These are phyloP conservation scores for Sapajus apella DNA, from an alignment of 2,113 vertebrate genomes.

Conservation along the genomic window DNA sequence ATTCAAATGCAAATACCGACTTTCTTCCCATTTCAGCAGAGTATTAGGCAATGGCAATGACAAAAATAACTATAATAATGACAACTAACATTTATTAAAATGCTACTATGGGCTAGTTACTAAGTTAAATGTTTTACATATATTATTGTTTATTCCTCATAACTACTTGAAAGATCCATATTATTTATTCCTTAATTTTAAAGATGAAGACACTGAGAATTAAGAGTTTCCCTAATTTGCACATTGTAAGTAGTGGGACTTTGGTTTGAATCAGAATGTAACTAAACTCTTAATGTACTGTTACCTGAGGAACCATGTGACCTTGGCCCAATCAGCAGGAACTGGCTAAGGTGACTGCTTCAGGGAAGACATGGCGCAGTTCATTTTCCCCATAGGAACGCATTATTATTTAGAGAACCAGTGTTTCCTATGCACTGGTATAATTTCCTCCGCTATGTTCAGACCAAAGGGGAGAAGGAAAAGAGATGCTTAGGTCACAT, in stretches of 20 bases:
- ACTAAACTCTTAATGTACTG: not conserved
- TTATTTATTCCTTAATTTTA: constrained; percentile 23
- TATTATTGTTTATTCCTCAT: constrained; percentile 36
- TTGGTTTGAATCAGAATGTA: constrained; percentile 23
- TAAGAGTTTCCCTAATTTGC: constrained; percentile 11
- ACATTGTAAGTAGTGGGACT: not conserved
- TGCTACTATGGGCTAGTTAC: constrained; percentile 12
- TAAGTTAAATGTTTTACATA: not conserved
- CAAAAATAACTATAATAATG: not conserved
- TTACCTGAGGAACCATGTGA: not conserved
- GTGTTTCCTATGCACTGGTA: not conserved
- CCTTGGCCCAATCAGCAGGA: not conserved
- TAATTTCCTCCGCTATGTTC: not conserved
- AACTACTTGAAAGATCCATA: constrained; percentile 28
- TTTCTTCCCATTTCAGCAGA: not conserved
- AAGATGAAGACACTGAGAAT: not conserved
- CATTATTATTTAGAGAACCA: not conserved
- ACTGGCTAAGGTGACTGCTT: not conserved
- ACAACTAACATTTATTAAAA: constrained; percentile 20
- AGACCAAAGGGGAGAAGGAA: not conserved
- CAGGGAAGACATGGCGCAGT: not conserved
- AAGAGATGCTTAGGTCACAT: not conserved
- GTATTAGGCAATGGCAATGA: not conserved
- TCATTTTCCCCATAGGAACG: not conserved
- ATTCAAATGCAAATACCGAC: constrained; percentile 12